Evolutionary conservation across 2,888 invertebrate species (phyloP).

Genomic region (Noctua pronuba): DNA sequence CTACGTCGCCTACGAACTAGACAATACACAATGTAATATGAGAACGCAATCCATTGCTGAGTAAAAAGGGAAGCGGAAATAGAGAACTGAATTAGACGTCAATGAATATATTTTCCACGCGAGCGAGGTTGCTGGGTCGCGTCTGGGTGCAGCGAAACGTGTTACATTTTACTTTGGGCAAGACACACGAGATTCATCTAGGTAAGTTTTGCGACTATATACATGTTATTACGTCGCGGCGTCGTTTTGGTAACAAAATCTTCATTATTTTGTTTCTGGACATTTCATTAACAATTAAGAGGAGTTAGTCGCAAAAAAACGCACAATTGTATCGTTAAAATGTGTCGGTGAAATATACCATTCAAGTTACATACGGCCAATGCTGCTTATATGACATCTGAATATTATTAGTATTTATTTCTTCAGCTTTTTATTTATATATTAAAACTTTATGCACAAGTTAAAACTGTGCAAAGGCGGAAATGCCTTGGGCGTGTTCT

Average conservation of each 20-base stretch:
- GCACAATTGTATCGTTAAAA: neutral
- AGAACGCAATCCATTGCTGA: conserved; percentile 42
- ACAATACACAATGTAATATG: conserved; percentile 24
- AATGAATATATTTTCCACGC: conserved; percentile 76
- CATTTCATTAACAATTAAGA: neutral
- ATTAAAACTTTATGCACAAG: too few relatives aligned
- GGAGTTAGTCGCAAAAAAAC: neutral
- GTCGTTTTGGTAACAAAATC: neutral
- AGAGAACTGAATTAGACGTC: conserved; percentile 70
- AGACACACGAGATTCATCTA: conserved; percentile 4
- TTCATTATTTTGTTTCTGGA: neutral
- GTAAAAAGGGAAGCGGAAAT: conserved; percentile 52
- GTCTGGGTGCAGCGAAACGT: conserved; percentile 55
- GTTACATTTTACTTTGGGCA: conserved; percentile 34
- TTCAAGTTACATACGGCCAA: too few relatives aligned
- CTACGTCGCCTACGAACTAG: conserved; percentile 20
- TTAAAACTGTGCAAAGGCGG: too few relatives aligned
- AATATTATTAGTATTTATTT: neutral
- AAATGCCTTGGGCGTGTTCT: too few relatives aligned
- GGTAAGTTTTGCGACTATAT: neutral
- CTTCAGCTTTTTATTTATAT: too few relatives aligned
- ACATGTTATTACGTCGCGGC: neutral
- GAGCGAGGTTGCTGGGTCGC: conserved; percentile 58
- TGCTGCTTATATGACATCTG: neutral
- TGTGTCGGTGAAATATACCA: neutral